Base-by-base conservation (phyloP, 2,888 invertebrate genomes). In the Sipha maydis region DNA sequence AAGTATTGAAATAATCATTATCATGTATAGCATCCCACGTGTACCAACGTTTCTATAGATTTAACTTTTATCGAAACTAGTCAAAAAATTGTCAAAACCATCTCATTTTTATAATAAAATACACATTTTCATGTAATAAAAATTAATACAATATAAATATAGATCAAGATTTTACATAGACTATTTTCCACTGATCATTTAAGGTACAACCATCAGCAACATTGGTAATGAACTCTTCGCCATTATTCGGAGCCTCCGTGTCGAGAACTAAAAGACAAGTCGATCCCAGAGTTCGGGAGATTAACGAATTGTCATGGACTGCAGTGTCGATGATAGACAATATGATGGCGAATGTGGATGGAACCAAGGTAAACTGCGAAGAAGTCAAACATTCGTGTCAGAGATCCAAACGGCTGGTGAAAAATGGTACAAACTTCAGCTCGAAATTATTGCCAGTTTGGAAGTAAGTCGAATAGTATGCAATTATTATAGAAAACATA, bases 221-320 rank as follows among this genome's bases (percentile, higher is more conserved):
- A 5, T 41, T 88, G 5, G n/a, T 67, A n/a, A 75, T 88, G 67
- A 88, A 80, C 25, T 56, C 80, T 0, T 67, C 61, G 21, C 80
- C 88, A 61, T 34, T 48, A 17, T 41, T 41, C n/a, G 56, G 69
- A 0, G 80, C 48, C 2, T 7, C 79, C 25, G 71, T 41, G 41
- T 76, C 41, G 19, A 88, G 88, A 61, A 31, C 25, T 61, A 61
- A 21, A 54, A 80, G 75, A 48, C 75, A 82, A 8, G 14, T 38
- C 28, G 41, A 75, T 31, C 34, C 61, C 17, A 17, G 31, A 21
- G 4, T 67, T 25, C 28, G 8, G 48, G 88, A 88, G 38, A 82
- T 88, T 28, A 71, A 88, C n/a, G 88, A 88, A 8, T 67, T 88
- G 19, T 73, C 88, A 0, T 88, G 88, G 88, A 82, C 34, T 8